Conservation (phyloP, 2,113 vertebrate species). For the Onychostruthus taczanowskii region DNA sequence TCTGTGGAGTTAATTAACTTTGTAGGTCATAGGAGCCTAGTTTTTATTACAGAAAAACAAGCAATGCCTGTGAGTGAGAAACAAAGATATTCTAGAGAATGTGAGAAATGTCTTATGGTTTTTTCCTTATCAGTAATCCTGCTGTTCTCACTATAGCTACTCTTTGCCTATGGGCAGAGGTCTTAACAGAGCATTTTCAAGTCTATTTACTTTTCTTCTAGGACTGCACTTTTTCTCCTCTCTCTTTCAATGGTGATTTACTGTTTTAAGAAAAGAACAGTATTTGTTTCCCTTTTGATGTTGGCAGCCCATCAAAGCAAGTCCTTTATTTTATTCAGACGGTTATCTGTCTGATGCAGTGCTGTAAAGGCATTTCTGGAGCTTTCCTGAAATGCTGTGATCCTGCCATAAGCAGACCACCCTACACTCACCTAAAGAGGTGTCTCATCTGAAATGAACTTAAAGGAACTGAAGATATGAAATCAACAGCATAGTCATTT, state of each 20-base stretch:
- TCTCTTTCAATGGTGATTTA: background rate
- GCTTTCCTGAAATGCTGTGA: background rate
- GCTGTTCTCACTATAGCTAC: accelerated
- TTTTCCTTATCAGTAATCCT: background rate
- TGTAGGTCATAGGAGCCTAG: background rate
- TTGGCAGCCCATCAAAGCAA: constrained; percentile 2
- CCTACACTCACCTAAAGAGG: accelerated
- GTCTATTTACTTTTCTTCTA: background rate
- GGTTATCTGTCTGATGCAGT: background rate
- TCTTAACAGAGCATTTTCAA: background rate
- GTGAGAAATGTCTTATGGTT: background rate
- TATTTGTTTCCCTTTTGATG: background rate
- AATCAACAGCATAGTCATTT: background rate
- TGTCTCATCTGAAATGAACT: background rate
- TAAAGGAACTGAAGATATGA: background rate
- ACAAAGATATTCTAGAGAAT: background rate
- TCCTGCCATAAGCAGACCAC: background rate
- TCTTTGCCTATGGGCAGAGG: background rate
- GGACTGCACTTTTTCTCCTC: background rate
- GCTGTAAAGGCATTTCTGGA: background rate
- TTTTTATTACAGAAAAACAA: background rate
- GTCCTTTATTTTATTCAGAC: background rate
- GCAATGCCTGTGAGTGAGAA: background rate
- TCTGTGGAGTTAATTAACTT: constrained; percentile 30
- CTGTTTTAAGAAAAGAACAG: background rate